phyloP scores from a whole-genome alignment of 2,113 vertebrate species.

The Engraulis encrasicolus region DNA sequence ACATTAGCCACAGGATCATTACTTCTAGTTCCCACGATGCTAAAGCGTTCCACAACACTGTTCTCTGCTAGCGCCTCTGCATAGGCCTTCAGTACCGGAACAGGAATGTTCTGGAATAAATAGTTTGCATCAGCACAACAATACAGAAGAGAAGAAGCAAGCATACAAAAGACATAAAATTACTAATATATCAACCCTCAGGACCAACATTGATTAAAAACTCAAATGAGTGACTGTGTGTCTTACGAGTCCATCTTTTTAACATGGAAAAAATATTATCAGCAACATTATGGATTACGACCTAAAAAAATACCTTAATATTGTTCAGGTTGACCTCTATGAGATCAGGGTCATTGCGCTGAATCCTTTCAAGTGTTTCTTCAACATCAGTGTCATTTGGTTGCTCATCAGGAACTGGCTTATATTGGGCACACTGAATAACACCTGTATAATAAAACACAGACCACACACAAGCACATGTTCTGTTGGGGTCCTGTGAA shows the following conservation, averaged over 20 bases:
- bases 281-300: not conserved
- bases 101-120: slow-evolving; percentile 88
- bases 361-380: slow-evolving; percentile 85
- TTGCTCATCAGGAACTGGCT: slow-evolving; percentile 92
- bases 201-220: not conserved
- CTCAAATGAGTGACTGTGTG: not conserved
- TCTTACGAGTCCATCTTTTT: not conserved
- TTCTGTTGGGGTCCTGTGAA: no score
- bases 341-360: slow-evolving; percentile 89
- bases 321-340: slow-evolving; percentile 98
- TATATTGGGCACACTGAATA: slow-evolving; percentile 95
- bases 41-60: slow-evolving; percentile 88
- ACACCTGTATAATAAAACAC: slow-evolving; percentile 79
- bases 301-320: slow-evolving; percentile 80
- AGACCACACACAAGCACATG: not conserved
- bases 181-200: no score
- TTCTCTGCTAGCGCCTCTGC: slow-evolving; percentile 90
- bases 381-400: slow-evolving; percentile 95
- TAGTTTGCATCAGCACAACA: not conserved
- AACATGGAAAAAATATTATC: not conserved
- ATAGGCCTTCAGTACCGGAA: slow-evolving; percentile 88
- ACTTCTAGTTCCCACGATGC: slow-evolving; percentile 94
- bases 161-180: no score
- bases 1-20: slow-evolving; percentile 94
- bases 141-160: not conserved